Percentiles rank a stretch among this genome's conserved stretches.
Conservation (phyloP, 2,888 invertebrate genomes). For the Acronicta psi region DNA sequence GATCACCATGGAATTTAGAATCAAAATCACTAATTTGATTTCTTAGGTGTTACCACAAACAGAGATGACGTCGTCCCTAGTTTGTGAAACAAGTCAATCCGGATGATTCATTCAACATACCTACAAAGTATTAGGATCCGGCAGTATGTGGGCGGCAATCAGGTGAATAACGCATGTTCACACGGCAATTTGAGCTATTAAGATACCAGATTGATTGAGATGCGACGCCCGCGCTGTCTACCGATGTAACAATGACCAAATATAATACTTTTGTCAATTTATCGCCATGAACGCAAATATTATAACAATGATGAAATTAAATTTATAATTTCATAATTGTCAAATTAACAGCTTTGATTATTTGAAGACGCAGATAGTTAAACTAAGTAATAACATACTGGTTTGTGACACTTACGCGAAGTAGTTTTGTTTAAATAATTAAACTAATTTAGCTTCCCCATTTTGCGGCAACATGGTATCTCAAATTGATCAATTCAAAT, state of each 20-base stretch:
- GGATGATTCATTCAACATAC: slow-evolving; percentile 66
- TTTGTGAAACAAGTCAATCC: slow-evolving; percentile 56
- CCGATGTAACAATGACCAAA: slow-evolving; percentile 60
- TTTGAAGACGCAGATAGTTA: too few relatives aligned
- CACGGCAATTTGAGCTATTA: slow-evolving; percentile 75
- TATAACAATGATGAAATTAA: slow-evolving; percentile 13
- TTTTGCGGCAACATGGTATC: too few relatives aligned
- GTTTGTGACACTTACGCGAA: too few relatives aligned
- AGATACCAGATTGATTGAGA: slow-evolving; percentile 71
- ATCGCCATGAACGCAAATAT: slow-evolving; percentile 26
- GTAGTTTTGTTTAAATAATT: too few relatives aligned
- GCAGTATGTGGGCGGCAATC: slow-evolving; percentile 71
- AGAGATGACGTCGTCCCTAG: slow-evolving; percentile 56
- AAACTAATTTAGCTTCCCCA: too few relatives aligned
- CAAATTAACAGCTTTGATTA: too few relatives aligned
- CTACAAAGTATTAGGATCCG: slow-evolving; percentile 62
- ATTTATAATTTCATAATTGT: slow-evolving; percentile 21
- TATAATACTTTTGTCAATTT: slow-evolving; percentile 57
- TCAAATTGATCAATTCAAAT: too few relatives aligned
- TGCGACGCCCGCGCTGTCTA: slow-evolving; percentile 60
- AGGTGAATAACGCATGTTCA: slow-evolving; percentile 74
- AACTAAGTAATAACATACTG: too few relatives aligned
- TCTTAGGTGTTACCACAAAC: slow-evolving; percentile 51
- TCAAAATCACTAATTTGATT: slow-evolving; percentile 42
- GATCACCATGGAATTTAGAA: slow-evolving; percentile 6